phyloP scores from a whole-genome alignment of 2,888 invertebrate genomes.

The Lasius platythorax region DNA sequence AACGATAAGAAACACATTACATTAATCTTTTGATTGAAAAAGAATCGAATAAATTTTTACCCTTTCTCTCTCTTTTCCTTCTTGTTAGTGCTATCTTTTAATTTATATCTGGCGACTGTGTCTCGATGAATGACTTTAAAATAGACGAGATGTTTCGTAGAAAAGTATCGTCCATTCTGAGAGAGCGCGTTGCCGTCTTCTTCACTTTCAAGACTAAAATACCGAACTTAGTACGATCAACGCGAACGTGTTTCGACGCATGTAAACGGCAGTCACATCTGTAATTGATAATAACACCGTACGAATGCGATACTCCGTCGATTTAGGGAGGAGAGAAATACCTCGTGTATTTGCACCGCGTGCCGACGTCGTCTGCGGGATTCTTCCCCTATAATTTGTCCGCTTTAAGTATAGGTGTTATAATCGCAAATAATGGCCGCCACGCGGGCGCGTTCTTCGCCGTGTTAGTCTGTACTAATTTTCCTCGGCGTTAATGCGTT shows the following conservation, averaged over 20 bases:
- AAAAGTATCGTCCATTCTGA: not conserved
- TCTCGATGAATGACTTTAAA: not conserved
- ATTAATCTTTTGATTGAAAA: conserved; percentile 25
- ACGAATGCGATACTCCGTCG: conserved; percentile 16
- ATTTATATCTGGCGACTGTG: not conserved
- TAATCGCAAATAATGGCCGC: conserved; percentile 51
- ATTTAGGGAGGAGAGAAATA: not conserved
- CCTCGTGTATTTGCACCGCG: conserved; percentile 13
- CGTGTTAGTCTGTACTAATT: conserved; percentile 36
- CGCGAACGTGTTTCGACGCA: not conserved
- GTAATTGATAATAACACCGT: conserved; percentile 31
- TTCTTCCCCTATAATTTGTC: conserved; percentile 41
- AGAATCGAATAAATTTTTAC: conserved; percentile 7
- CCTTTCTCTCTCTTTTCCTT: no score
- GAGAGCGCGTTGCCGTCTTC: not conserved
- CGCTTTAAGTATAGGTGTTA: conserved; percentile 51
- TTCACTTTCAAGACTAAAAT: not conserved
- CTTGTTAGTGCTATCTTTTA: not conserved
- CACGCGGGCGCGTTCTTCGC: conserved; percentile 20
- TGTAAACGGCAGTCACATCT: conserved; percentile 9
- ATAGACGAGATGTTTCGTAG: not conserved
- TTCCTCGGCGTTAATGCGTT: conserved; percentile 52
- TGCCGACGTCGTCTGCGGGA: conserved; percentile 21
- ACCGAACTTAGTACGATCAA: not conserved
- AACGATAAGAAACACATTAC: conserved; percentile 32